Base-by-base conservation (phyloP, 2,797 vertebrate genomes). In the Pseudomugil gertrudae region DNA sequence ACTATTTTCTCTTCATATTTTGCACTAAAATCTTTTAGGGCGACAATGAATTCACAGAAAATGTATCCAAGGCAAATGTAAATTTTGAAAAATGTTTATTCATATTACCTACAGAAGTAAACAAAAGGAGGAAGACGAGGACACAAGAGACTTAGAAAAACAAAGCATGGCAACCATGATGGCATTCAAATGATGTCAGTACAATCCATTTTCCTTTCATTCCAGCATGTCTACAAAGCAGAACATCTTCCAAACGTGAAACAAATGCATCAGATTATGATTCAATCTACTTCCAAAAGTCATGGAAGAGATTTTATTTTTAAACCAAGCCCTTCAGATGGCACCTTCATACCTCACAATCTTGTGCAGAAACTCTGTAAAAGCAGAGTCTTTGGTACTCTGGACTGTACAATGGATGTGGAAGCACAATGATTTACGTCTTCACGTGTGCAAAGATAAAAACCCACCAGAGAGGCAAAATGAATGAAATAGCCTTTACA, bases 81-180 rank as follows among this genome's bases (percentile, higher is more conserved):
- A 29, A 69, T 83, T 91, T 90, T 87, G 84, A 86, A 92, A 91
- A 88, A 89, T 78, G 70, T 94, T 94, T 93, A 92, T 94, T 93
- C 68, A 85, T 81, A 86, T 84, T 78, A 75, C 84, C 76, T 87
- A 90, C 79, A 90, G 84, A 86, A 89, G 81, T 57, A 85, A 80
- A 40, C 27, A 75, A 80, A 88, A 84, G 50, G 79, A 66, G 64
- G 51, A 33, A 74, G 57, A 81, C 68, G 73, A 51, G 51, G 53
- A 76, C 48, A 79, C 23, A 56, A 21, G 56, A 79, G 63, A 70
- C 56, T 67, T 66, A 27, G 24, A 52, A 52, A 52, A 52, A 14
- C 50, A 17, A 83, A 84, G 62, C 72, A 83, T 63, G 66, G 66
- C 74, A 30, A 54, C 63, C 71, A 50, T 21, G 26, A 65, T 30